Conservation (phyloP, 1,140 invertebrate genomes). For the Lutraria rhynchaena region DNA sequence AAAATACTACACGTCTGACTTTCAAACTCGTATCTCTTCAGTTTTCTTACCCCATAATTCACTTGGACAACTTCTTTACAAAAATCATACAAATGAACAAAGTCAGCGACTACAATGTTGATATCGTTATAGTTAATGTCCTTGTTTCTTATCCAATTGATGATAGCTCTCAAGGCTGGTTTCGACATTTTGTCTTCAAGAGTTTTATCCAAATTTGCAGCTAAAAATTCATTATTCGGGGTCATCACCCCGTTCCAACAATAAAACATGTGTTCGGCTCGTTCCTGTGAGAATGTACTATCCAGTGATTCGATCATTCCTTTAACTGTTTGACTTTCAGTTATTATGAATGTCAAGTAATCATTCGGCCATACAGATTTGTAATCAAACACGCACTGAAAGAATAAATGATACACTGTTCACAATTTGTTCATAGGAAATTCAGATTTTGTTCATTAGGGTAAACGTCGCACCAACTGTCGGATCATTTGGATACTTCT, state of each 20-base stretch:
- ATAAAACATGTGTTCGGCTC: conserved; percentile 22
- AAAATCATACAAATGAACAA: conserved; percentile 34
- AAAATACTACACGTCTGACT: neutral
- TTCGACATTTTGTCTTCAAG: conserved; percentile 21
- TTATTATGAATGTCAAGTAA: conserved; percentile 10
- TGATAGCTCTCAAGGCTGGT: conserved; percentile 4
- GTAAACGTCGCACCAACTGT: too few species aligned
- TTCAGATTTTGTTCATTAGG: too few species aligned
- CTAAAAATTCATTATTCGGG: conserved; percentile 4
- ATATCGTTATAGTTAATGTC: conserved; percentile 25
- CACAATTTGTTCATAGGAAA: too few species aligned
- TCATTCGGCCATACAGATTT: conserved; percentile 40
- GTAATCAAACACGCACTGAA: conserved; percentile 35
- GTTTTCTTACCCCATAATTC: conserved; percentile 7
- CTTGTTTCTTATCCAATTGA: conserved; percentile 33
- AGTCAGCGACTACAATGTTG: conserved; percentile 45
- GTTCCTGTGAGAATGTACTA: conserved; percentile 2
- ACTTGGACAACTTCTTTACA: conserved; percentile 22
- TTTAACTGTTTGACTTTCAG: conserved; percentile 5
- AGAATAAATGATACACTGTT: too few species aligned
- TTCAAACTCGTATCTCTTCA: conserved; percentile 33
- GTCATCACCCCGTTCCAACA: conserved; percentile 23
- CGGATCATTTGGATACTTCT: too few species aligned
- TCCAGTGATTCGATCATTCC: conserved; percentile 21
- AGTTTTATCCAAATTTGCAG: conserved; percentile 8